Percentiles rank a stretch among this genome's conserved stretches.
Conservation (phyloP, 2,888 invertebrate species). For the Lasioglossum lativentre region DNA sequence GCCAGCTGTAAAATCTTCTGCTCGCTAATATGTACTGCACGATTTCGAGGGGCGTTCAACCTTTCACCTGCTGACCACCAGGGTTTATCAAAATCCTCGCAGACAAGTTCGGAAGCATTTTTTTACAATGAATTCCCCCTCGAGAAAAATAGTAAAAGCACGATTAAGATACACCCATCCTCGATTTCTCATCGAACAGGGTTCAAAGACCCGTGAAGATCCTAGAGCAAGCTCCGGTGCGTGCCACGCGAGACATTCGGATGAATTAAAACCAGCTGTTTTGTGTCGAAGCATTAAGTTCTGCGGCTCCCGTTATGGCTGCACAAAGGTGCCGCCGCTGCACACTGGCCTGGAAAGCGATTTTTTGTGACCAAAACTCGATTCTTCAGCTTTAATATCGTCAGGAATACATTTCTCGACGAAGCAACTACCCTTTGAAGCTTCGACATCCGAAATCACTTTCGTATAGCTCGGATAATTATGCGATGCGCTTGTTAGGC, state of each 20-base stretch:
- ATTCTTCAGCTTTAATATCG: background rate
- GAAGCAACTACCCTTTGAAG: background rate
- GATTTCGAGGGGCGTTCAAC: background rate
- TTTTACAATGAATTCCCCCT: background rate
- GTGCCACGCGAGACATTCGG: background rate
- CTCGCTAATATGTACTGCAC: background rate
- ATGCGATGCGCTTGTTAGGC: too few species aligned
- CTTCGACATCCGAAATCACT: background rate
- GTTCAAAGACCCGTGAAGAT: background rate
- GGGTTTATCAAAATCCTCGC: background rate
- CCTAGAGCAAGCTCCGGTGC: conserved; percentile 30
- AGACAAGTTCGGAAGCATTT: background rate
- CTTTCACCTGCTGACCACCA: background rate
- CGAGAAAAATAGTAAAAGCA: too few species aligned
- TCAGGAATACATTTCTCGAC: background rate
- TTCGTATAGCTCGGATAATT: background rate
- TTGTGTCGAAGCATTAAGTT: conserved; percentile 46
- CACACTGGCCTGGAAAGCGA: background rate
- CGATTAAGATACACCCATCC: background rate
- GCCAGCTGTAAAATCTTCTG: background rate
- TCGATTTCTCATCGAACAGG: background rate
- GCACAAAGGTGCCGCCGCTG: conserved; percentile 41
- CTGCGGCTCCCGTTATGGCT: conserved; percentile 39
- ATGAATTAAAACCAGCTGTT: conserved; percentile 54
- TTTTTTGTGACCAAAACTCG: background rate